phyloP scores from a whole-genome alignment of 2,797 vertebrate genomes.

The Sebastes iracundus region DNA sequence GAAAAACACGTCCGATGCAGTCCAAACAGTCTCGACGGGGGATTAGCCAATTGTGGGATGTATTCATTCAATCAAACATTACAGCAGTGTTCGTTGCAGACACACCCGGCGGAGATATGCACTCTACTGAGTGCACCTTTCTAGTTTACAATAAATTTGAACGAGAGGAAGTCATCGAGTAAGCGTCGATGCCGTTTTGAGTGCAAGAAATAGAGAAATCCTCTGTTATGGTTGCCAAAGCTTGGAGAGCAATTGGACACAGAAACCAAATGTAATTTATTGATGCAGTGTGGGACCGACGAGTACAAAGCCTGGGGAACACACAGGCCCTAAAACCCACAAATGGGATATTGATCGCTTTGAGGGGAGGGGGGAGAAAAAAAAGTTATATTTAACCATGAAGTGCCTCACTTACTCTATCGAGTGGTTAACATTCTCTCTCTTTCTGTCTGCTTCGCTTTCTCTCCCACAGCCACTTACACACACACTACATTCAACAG shows the following conservation, averaged over 20 bases:
- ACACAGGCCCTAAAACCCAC: conserved; percentile 67
- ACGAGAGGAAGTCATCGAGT: not conserved
- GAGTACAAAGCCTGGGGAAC: conserved; percentile 58
- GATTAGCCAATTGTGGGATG: no score
- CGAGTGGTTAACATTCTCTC: conserved; percentile 36
- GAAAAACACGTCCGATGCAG: not conserved
- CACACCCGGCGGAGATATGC: not conserved
- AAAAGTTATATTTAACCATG: conserved; percentile 70
- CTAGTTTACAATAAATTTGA: conserved; percentile 6
- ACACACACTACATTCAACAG: conserved; percentile 24
- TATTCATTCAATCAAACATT: not conserved
- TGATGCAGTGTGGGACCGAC: conserved; percentile 34
- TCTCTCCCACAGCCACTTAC: conserved; percentile 8
- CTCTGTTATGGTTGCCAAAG: conserved; percentile 29
- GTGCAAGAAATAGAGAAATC: conserved; percentile 39
- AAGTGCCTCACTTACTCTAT: conserved; percentile 49
- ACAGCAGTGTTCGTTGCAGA: not conserved
- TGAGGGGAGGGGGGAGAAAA: not conserved
- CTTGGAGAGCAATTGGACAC: conserved; percentile 52
- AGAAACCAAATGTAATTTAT: conserved; percentile 70
- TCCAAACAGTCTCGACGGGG: not conserved
- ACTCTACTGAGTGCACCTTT: not conserved
- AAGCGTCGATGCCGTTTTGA: not conserved
- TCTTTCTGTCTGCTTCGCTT: not conserved
- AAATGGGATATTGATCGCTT: conserved; percentile 74